Evolutionary conservation across 2,113 vertebrate species (phyloP).

Genomic region (Gadus chalcogrammus): DNA sequence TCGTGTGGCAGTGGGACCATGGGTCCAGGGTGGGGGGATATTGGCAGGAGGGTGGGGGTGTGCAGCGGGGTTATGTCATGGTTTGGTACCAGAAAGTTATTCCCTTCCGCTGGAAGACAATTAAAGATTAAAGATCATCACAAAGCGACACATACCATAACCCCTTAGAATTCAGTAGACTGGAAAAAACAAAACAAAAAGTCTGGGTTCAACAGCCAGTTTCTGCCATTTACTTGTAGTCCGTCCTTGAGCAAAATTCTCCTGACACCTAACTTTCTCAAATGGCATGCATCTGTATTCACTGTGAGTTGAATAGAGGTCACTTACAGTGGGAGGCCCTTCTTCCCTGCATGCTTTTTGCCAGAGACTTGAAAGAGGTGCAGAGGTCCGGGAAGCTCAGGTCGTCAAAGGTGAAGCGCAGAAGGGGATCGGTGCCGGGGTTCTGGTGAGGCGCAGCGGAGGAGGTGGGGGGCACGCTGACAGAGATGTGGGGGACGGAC

Average conservation of each 20-base stretch:
- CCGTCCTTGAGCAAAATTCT: too few species aligned
- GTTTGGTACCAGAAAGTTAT: slow-evolving; percentile 59
- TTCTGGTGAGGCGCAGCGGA: slow-evolving; percentile 55
- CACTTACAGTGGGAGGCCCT: slow-evolving; percentile 85
- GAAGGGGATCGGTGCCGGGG: slow-evolving; percentile 66
- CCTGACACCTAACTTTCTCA: too few species aligned
- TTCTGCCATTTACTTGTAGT: too few species aligned
- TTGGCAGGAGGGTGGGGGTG: slow-evolving; percentile 79
- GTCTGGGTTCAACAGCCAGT: too few species aligned
- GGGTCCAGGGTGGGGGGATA: slow-evolving; percentile 60
- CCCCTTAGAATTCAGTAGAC: too few species aligned
- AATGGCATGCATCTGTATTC: neutral
- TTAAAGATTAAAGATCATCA: neutral
- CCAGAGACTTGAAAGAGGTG: slow-evolving; percentile 92
- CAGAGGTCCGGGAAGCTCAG: slow-evolving; percentile 91
- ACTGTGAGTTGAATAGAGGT: neutral
- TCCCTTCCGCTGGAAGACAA: slow-evolving; percentile 67
- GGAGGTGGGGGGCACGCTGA: neutral
- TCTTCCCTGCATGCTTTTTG: slow-evolving; percentile 89
- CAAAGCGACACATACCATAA: neutral
- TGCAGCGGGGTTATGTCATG: slow-evolving; percentile 79
- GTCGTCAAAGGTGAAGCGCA: slow-evolving; percentile 92
- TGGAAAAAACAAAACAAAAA: too few species aligned
- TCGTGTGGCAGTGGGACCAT: slow-evolving; percentile 29
- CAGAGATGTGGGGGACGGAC: slow-evolving; percentile 4